These are phyloP conservation scores for Okamejei kenojei DNA, from an alignment of 2,797 vertebrate genomes.

Conservation along the genomic window DNA sequence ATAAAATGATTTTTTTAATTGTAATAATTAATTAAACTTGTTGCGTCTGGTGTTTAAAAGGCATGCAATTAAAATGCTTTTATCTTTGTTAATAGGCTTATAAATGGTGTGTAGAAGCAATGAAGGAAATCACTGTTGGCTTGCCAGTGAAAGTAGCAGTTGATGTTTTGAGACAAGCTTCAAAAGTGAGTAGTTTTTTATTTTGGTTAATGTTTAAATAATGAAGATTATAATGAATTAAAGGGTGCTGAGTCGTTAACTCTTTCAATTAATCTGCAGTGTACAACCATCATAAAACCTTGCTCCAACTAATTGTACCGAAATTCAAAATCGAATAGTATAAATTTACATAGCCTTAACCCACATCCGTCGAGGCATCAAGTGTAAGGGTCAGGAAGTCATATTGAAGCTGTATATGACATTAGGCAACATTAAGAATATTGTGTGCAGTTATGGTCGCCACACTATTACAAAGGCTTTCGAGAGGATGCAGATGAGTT, in stretches of 20 bases:
- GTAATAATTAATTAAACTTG: not conserved
- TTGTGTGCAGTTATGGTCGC: too few species aligned
- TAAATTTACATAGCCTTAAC: too few species aligned
- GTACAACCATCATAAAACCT: not conserved
- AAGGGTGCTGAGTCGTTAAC: not conserved
- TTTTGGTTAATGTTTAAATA: not conserved
- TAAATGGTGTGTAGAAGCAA: slow-evolving; percentile 96
- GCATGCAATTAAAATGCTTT: not conserved
- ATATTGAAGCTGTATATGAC: too few species aligned
- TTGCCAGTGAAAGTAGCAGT: slow-evolving; percentile 94
- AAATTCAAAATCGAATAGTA: too few species aligned
- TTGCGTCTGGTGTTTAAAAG: not conserved
- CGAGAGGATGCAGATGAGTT: too few species aligned
- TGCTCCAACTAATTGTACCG: too few species aligned
- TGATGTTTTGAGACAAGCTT: slow-evolving; percentile 95
- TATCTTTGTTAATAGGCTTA: slow-evolving; percentile 70
- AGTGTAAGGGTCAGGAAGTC: too few species aligned
- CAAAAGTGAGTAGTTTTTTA: slow-evolving; percentile 67
- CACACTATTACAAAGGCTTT: too few species aligned
- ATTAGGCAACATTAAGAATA: too few species aligned
- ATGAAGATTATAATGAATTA: not conserved
- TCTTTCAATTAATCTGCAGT: not conserved
- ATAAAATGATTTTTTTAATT: not conserved
- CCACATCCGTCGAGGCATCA: too few species aligned
- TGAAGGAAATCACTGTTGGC: slow-evolving; percentile 90